Percentiles rank a stretch among this genome's conserved stretches.
phyloP scores from a whole-genome alignment of 2,888 invertebrate species.

The Leptinotarsa tumamoca region DNA sequence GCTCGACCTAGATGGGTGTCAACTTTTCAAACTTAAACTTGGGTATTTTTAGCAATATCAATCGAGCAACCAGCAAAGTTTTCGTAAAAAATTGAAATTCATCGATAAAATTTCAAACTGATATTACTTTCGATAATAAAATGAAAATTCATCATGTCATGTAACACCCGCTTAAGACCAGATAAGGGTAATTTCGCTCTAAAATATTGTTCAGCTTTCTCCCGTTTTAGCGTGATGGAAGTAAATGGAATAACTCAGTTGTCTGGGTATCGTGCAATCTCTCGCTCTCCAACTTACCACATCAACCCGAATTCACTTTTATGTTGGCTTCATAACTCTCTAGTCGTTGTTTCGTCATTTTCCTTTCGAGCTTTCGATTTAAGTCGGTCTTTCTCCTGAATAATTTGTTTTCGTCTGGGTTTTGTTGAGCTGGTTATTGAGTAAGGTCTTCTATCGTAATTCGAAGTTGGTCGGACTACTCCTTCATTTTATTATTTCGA shows the following conservation, averaged over 20 bases:
- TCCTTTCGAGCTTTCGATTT: constrained; percentile 42
- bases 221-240: constrained; percentile 26
- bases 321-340: constrained; percentile 41
- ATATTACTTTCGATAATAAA: too few species aligned
- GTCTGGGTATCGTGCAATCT: constrained; percentile 26
- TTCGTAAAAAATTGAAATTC: too few species aligned
- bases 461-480: background rate
- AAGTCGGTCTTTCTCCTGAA: constrained; percentile 27
- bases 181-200: background rate
- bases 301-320: constrained; percentile 43
- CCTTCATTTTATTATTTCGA: background rate
- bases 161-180: too few species aligned
- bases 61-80: too few species aligned
- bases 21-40: too few species aligned
- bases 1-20: too few species aligned
- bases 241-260: constrained; percentile 42
- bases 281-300: constrained; percentile 38
- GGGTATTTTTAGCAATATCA: too few species aligned
- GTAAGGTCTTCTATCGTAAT: background rate
- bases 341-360: constrained; percentile 42
- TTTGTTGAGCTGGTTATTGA: constrained; percentile 8
- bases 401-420: constrained; percentile 32
- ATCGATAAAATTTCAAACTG: too few species aligned
- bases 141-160: too few species aligned
- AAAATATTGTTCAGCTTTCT: background rate